Base-by-base conservation (phyloP, 1,140 invertebrate species). In the Acromyrmex charruanus region DNA sequence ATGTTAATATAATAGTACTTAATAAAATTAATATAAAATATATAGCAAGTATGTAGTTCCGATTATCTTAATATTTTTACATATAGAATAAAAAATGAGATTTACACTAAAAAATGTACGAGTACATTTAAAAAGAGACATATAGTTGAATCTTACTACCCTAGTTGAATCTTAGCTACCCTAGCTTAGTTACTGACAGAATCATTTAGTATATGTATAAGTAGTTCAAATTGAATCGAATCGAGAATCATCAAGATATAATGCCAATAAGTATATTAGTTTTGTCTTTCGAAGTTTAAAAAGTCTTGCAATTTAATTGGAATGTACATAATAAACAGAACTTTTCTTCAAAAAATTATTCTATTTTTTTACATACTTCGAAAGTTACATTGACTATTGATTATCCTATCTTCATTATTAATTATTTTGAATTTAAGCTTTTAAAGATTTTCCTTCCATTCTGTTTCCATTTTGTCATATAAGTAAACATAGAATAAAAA, bases 401-500 rank as follows among this genome's bases (percentile, higher is more conserved):
- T 14, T 14, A 28, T 72, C 49, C 3, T 9, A 51, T 51, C 14
- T 51, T 12, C 39, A 44, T 44, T 51, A 51, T 51, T 51, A 51
- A 51, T 16, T 14, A 51, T 4, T 51, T 51, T 16, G 49, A 51
- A 44, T 44, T 44, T 9, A 44, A 7, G 35, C 0, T 35, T 35
- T 35, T 39, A 39, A 12, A 44, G 39, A 44, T 44, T 44, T 44
- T 10, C 39, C 2, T 55, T 55, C 53, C 58, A 74, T 31, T 55
- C 21, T 21, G 21, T 21, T 21, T 21, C 21, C 6, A 55, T 55
- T 35, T 35, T 39, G 14, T 28, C 12, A 16, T 74, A 58, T 25
- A 51, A 79, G 21, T 28, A 63, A 77, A 35, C 31, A 9, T 49
- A 44, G 0, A 77, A 61, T 18, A 28, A 35, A 59, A 77, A 77